Conservation (phyloP, 2,113 vertebrate genomes). For the Antechinus stuartii region DNA sequence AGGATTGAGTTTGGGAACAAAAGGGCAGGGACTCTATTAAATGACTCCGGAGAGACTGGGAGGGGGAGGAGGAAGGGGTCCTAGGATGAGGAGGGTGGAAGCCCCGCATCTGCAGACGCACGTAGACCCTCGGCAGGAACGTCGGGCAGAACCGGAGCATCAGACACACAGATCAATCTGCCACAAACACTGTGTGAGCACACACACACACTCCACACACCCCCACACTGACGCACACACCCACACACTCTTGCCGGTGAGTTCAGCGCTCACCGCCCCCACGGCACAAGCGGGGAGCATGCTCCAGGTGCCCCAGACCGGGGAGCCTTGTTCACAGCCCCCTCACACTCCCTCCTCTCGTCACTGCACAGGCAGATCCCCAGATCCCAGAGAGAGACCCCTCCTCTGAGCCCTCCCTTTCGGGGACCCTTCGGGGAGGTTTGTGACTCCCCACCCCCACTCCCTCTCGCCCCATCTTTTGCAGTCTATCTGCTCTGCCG, state of each 20-base stretch:
- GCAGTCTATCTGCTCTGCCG: not conserved
- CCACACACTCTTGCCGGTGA: constrained; percentile 73
- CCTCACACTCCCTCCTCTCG: not conserved
- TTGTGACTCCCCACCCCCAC: not conserved
- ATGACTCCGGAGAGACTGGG: not conserved
- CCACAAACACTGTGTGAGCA: constrained; percentile 13
- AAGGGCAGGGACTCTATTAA: not conserved
- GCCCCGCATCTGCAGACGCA: not conserved
- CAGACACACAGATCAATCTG: constrained; percentile 60
- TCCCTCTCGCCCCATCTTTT: not conserved
- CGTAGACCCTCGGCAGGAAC: constrained; percentile 32
- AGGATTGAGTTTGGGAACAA: not conserved
- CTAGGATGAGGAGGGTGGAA: too few species aligned
- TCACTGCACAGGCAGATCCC: not conserved
- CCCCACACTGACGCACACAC: constrained; percentile 74
- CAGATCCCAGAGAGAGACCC: not conserved
- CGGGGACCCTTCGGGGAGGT: not conserved
- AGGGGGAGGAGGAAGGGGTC: not conserved
- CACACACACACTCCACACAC: constrained; percentile 51
- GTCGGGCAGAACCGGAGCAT: constrained; percentile 47
- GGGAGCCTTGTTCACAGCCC: too few species aligned
- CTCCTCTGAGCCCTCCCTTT: not conserved
- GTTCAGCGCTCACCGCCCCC: constrained; percentile 48
- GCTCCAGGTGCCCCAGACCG: not conserved
- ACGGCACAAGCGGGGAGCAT: not conserved